Conservation (phyloP, 2,797 vertebrate genomes). For the Hydrocynus forskahlii region DNA sequence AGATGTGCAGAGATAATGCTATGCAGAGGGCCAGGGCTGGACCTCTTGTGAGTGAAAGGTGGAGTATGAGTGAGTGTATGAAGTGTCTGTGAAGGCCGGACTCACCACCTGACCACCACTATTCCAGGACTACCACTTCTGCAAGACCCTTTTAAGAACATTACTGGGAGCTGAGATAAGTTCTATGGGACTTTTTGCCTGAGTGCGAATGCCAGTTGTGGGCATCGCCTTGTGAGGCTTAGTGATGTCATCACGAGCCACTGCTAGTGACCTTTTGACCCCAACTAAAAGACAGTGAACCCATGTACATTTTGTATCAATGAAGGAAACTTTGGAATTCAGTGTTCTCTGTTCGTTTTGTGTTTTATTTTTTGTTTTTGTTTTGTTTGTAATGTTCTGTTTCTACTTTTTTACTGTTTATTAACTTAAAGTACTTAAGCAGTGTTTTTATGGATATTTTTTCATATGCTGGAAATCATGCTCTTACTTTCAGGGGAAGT, state of each 20-base stretch:
- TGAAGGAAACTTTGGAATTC: slow-evolving; percentile 72
- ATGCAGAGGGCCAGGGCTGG: slow-evolving; percentile 33
- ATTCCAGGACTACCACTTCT: no score
- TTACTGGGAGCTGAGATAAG: not conserved
- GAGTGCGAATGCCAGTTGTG: not conserved
- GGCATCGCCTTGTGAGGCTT: not conserved
- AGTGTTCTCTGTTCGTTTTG: slow-evolving; percentile 61
- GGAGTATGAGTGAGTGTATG: slow-evolving; percentile 1
- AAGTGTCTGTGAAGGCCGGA: slow-evolving; percentile 3
- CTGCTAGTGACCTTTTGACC: slow-evolving; percentile 50
- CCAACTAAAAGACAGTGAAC: slow-evolving; percentile 68
- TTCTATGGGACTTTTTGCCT: not conserved
- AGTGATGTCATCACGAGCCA: slow-evolving; percentile 5
- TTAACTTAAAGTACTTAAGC: slow-evolving; percentile 91
- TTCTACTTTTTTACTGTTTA: slow-evolving; percentile 88
- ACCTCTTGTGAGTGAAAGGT: not conserved
- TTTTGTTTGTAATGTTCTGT: slow-evolving; percentile 82
- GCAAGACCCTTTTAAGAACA: slow-evolving; percentile 1
- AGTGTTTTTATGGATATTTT: slow-evolving; percentile 96
- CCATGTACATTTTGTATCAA: slow-evolving; percentile 77
- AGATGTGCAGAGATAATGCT: slow-evolving; percentile 59
- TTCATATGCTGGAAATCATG: slow-evolving; percentile 94
- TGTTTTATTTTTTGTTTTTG: slow-evolving; percentile 65
- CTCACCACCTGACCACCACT: slow-evolving; percentile 10
- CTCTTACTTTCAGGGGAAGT: slow-evolving; percentile 99